Evolutionary conservation across 2,113 vertebrate genomes (phyloP).

Genomic region (Ginglymostoma cirratum): DNA sequence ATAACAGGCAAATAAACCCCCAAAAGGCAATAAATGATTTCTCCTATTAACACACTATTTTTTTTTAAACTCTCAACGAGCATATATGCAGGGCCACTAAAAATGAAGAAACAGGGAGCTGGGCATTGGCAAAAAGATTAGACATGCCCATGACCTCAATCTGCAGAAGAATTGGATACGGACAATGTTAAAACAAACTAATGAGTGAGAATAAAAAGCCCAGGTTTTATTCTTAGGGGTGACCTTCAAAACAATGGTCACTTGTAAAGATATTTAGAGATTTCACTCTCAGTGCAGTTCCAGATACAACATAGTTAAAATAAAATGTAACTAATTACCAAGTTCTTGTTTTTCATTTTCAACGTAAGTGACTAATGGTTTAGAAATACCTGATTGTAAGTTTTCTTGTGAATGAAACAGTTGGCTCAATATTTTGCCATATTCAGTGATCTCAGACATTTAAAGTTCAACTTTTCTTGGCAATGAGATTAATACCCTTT

Average conservation of each 20-base stretch:
- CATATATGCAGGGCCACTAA: slow-evolving; percentile 41
- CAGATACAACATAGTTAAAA: not conserved
- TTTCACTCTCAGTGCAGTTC: not conserved
- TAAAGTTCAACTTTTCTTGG: not conserved
- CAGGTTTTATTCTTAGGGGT: not conserved
- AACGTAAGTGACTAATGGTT: not conserved
- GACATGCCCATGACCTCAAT: not conserved
- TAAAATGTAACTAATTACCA: not conserved
- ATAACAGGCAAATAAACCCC: slow-evolving; percentile 23
- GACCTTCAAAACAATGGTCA: not conserved
- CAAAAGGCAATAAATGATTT: slow-evolving; percentile 24
- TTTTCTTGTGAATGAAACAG: not conserved
- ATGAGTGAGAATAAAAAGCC: not conserved
- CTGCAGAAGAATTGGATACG: not conserved
- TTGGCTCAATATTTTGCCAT: not conserved
- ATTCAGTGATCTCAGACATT: not conserved
- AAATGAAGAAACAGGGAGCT: not conserved
- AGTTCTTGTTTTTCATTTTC: not conserved
- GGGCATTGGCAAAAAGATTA: not conserved
- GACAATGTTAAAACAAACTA: not conserved
- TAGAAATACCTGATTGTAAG: not conserved
- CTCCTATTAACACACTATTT: not conserved
- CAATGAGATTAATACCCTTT: not conserved
- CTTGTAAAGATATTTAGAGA: not conserved
- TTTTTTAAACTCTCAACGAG: not conserved